These are phyloP conservation scores for Diabrotica virgifera DNA, from an alignment of 1,140 invertebrate species.

Conservation along the genomic window DNA sequence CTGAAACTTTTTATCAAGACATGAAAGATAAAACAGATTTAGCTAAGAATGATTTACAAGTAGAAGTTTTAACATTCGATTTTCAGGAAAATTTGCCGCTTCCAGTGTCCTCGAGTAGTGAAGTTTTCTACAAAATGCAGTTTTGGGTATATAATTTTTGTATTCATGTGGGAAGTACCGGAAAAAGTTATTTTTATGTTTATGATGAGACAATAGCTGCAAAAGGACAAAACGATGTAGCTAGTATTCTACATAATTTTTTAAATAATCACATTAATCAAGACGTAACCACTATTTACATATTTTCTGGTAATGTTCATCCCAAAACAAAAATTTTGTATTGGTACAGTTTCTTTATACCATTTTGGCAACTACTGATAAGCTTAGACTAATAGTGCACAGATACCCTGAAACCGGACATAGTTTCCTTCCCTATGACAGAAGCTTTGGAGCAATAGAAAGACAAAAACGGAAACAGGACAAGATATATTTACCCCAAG, in stretches of 20 bases:
- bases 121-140: constrained; percentile 24
- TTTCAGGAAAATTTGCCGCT: constrained; percentile 25
- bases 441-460: too few relatives aligned
- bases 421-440: too few relatives aligned
- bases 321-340: constrained; percentile 16
- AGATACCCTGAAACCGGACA: too few relatives aligned
- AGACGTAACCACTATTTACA: constrained; percentile 7
- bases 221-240: constrained; percentile 11
- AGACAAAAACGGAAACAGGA: too few relatives aligned
- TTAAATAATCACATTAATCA: constrained; percentile 1
- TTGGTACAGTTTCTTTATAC: constrained; percentile 11
- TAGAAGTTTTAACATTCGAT: constrained; percentile 17
- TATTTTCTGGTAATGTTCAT: constrained; percentile 13
- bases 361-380: too few relatives aligned
- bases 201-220: constrained; percentile 19
- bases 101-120: constrained; percentile 19
- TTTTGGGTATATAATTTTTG: constrained; percentile 26
- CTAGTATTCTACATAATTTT: constrained; percentile 12
- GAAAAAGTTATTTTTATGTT: constrained; percentile 23
- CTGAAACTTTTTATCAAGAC: constrained; percentile 4
- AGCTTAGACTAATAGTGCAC: too few relatives aligned
- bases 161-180: constrained; percentile 23
- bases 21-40: constrained; percentile 5
- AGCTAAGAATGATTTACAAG: not conserved
- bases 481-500: too few relatives aligned